These are phyloP conservation scores for Agrypnia vestita DNA, from an alignment of 1,140 invertebrate genomes.

Conservation along the genomic window DNA sequence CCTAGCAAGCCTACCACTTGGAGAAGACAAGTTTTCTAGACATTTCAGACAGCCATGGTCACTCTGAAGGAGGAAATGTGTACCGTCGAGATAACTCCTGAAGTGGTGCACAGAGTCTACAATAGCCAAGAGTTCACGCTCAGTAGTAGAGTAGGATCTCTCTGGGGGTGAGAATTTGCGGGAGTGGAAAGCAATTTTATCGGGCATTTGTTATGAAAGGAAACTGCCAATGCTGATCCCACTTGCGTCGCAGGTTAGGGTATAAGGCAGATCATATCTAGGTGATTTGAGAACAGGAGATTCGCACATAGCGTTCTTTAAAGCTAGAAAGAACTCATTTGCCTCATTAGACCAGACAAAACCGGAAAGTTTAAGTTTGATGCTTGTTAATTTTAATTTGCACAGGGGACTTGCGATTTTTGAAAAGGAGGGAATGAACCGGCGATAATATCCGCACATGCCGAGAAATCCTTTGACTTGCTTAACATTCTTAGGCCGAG, in stretches of 20 bases:
- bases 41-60: too few relatives aligned
- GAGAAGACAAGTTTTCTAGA: neutral
- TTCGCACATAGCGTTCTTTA: neutral
- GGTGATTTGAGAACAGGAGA: neutral
- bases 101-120: slow-evolving; percentile 13
- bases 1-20: slow-evolving; percentile 3
- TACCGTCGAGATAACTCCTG: neutral
- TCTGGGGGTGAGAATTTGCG: neutral
- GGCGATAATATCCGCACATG: neutral
- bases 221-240: too few relatives aligned
- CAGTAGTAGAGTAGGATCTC: neutral
- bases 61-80: neutral
- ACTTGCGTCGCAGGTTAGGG: too few relatives aligned
- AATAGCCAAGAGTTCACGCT: neutral
- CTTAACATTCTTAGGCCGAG: neutral
- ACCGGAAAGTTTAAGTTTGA: neutral
- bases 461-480: neutral
- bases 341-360: neutral
- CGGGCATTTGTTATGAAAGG: neutral
- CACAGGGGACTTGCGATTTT: neutral
- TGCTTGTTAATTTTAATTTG: neutral
- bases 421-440: neutral
- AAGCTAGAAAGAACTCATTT: too few relatives aligned
- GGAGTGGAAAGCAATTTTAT: neutral
- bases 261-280: neutral